Base-by-base conservation (phyloP, 2,113 vertebrate genomes). In the Geococcyx californianus region DNA sequence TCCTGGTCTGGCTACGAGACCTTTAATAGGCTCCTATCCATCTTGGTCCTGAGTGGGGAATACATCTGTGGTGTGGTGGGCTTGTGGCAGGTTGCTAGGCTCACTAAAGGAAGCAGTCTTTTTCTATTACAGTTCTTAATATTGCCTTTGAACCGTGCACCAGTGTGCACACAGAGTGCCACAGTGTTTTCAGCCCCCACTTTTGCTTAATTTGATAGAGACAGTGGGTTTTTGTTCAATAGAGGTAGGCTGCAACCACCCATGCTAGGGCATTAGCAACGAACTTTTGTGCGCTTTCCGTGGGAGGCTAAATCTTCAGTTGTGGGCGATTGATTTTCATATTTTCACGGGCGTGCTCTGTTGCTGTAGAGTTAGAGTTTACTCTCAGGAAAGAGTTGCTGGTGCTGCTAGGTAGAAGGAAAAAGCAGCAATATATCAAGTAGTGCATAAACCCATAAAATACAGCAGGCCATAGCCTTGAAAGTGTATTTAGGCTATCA, bases 21-120 rank as follows among this genome's bases (percentile, higher is more conserved):
- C 36, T 87, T 81, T 47, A 70, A 34, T 17, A 77, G 63, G 75
- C 21, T 3, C 38, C 9, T 63, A 9, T 90, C 55, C 59, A 11
- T 70, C 47, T 70, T 0, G 0, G 42, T 45, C 1, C 0, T 40
- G 69, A 77, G 38, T 9, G 36, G 54, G 54, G 58, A 62, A 21
- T 31, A 3, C 3, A 52, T n/a, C 74, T 87, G 81, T 0, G 21
- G 40, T 29, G 62, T 28, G 49, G 54, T 68, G 73, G 52, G 56
- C 77, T 75, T 49, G 69, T 1, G n/a, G 74, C 84, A 85, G 78
- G 87, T 89, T 73, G 62, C 66, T 62, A 77, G 28, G 51, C 70
- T 63, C 0, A 0, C 62, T 85, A 78, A 21, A 34, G 81, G 82
- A 58, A 89, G 42, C 13, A 36, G 23, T 58, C 51, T 59, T 76